Conservation (phyloP, 2,888 invertebrate species). For the Ormyrus thymus region DNA sequence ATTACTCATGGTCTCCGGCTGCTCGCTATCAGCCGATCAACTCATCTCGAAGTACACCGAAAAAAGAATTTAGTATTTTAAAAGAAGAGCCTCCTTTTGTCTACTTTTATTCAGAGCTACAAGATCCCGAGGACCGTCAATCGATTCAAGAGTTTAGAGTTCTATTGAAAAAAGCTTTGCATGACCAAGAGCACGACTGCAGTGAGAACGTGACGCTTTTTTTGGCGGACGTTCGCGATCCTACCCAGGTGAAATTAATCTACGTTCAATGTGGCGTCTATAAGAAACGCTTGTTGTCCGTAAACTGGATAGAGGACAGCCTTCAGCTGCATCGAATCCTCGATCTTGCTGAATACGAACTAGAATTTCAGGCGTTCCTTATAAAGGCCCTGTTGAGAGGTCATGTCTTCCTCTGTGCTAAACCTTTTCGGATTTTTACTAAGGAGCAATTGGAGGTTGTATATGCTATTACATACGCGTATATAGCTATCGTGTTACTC, state of each 20-base stretch:
- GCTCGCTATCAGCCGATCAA: too few relatives aligned
- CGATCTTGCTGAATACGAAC: not conserved
- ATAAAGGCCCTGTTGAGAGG: not conserved
- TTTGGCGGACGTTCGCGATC: too few relatives aligned
- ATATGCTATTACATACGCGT: not conserved
- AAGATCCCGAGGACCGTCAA: not conserved
- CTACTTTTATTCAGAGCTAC: too few relatives aligned
- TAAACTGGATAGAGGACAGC: not conserved
- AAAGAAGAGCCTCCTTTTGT: too few relatives aligned
- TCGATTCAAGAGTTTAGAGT: not conserved
- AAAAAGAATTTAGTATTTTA: too few relatives aligned
- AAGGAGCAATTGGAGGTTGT: not conserved
- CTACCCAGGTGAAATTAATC: too few relatives aligned
- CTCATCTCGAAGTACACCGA: too few relatives aligned
- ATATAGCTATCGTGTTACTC: not conserved
- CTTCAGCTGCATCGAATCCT: not conserved
- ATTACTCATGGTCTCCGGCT: too few relatives aligned
- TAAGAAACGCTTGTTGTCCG: not conserved
- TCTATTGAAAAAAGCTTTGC: not conserved
- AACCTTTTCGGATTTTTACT: not conserved
- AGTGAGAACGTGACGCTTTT: not conserved
- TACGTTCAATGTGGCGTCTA: not conserved
- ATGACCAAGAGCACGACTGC: not conserved
- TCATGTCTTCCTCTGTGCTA: not conserved
- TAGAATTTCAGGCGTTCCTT: not conserved